A percentile compares a stretch with the other conserved stretches of the same genome.
phyloP scores from a whole-genome alignment of 2,113 vertebrate genomes.

The Ursus arctos region DNA sequence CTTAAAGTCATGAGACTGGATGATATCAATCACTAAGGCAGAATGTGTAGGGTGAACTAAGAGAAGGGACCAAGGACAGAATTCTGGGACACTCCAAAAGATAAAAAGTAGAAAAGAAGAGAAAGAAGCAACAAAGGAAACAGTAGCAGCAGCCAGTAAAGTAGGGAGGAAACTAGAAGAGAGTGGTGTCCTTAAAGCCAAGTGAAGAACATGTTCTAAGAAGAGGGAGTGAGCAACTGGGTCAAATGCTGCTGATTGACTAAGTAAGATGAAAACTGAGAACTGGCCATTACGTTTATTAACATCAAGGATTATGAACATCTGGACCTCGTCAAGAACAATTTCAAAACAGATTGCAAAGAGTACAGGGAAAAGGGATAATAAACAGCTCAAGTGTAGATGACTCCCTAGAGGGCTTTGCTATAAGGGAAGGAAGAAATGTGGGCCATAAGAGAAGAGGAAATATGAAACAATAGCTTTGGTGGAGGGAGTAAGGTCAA shows the following conservation, averaged over 20 bases:
- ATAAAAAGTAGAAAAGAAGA: slow-evolving; percentile 4
- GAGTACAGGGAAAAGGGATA: background rate
- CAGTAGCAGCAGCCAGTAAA: background rate
- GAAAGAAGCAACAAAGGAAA: slow-evolving; percentile 7
- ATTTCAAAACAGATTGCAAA: slow-evolving; percentile 43
- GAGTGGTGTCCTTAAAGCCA: background rate
- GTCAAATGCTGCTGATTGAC: background rate
- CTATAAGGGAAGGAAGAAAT: background rate
- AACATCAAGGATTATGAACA: background rate
- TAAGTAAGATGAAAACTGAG: slow-evolving; percentile 34
- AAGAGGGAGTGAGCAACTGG: background rate
- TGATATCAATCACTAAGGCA: slow-evolving; percentile 15
- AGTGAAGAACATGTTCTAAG: background rate
- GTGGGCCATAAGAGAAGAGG: background rate
- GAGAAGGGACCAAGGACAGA: background rate
- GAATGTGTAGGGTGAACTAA: background rate
- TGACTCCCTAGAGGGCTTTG: background rate
- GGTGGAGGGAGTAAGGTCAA: background rate
- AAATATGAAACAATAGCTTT: slow-evolving; percentile 3
- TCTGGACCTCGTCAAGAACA: slow-evolving; percentile 20
- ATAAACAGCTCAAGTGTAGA: background rate
- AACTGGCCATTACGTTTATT: background rate
- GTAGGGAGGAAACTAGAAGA: slow-evolving; percentile 25
- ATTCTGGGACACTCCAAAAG: background rate
- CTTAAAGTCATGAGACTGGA: slow-evolving; percentile 31